These are phyloP conservation scores for Orestias chungarensis DNA, from an alignment of 2,797 vertebrate species.

Conservation along the genomic window DNA sequence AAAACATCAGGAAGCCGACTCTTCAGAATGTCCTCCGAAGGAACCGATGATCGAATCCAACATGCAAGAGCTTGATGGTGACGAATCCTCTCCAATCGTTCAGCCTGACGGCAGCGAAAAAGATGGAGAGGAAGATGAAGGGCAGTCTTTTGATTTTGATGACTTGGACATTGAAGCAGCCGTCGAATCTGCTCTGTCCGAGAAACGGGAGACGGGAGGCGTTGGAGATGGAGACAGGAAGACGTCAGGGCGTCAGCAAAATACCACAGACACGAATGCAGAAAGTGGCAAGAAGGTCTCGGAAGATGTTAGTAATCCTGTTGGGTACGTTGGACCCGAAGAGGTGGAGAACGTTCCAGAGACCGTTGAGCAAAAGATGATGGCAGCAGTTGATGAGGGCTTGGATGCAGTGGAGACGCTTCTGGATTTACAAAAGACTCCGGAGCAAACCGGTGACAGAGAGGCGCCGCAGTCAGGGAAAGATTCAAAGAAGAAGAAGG, in stretches of 20 bases:
- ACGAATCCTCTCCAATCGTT: not conserved
- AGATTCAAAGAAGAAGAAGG: conserved; percentile 69
- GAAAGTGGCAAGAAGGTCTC: not conserved
- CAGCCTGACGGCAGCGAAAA: conserved; percentile 29
- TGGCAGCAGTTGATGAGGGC: conserved; percentile 25
- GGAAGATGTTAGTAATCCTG: not conserved
- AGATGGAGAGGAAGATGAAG: conserved; percentile 61
- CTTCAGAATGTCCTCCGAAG: not conserved
- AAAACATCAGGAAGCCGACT: conserved; percentile 9
- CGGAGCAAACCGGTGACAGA: conserved; percentile 42
- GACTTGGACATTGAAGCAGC: conserved; percentile 65
- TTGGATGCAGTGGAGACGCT: conserved; percentile 22
- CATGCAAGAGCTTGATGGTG: conserved; percentile 24
- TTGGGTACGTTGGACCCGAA: not conserved
- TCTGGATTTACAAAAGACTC: conserved; percentile 16
- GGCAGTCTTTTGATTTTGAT: conserved; percentile 73
- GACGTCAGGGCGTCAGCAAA: conserved; percentile 8
- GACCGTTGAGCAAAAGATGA: not conserved
- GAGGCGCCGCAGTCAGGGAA: conserved; percentile 58
- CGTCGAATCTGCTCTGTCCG: not conserved
- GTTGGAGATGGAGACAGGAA: conserved; percentile 23
- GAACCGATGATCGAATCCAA: conserved; percentile 8
- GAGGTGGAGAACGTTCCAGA: conserved; percentile 22
- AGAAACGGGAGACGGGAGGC: conserved; percentile 17
- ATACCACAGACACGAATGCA: conserved; percentile 8